These are phyloP conservation scores for Podarcis raffonei DNA, from an alignment of 2,113 vertebrate genomes.

Conservation along the genomic window DNA sequence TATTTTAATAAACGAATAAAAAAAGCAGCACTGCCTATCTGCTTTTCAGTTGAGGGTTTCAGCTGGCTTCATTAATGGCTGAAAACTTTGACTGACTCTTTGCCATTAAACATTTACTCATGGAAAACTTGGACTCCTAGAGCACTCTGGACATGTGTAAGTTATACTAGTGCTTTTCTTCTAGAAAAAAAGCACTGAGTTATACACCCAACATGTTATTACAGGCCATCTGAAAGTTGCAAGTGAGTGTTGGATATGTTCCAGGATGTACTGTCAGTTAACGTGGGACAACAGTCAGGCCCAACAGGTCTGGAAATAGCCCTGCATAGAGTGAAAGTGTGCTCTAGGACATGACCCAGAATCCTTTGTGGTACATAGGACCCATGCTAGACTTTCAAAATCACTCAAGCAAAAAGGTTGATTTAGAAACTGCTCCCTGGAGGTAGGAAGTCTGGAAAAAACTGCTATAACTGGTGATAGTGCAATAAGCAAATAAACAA, in stretches of 20 bases:
- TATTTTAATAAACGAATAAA: background rate
- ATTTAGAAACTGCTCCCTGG: background rate
- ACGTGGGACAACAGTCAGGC: background rate
- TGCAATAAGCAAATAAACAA: background rate
- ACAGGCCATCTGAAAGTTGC: too few species aligned
- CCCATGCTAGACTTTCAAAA: background rate
- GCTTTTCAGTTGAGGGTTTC: background rate
- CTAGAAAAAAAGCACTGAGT: background rate
- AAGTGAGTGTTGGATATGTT: too few species aligned
- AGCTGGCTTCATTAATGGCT: background rate
- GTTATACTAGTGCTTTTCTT: too few species aligned
- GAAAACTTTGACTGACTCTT: background rate
- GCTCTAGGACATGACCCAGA: background rate
- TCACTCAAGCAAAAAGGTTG: background rate
- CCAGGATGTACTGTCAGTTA: too few species aligned
- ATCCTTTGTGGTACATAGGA: background rate
- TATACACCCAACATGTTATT: background rate
- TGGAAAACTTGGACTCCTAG: too few species aligned
- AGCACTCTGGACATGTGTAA: too few species aligned
- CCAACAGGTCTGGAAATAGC: background rate
- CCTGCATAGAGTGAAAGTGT: background rate
- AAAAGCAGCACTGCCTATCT: background rate
- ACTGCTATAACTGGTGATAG: background rate
- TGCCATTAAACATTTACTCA: background rate
- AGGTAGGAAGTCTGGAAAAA: background rate